Evolutionary conservation across 2,888 invertebrate genomes (phyloP), one percentile per base, ranked within the genome.

Genomic region (Fragum fragum): DNA sequence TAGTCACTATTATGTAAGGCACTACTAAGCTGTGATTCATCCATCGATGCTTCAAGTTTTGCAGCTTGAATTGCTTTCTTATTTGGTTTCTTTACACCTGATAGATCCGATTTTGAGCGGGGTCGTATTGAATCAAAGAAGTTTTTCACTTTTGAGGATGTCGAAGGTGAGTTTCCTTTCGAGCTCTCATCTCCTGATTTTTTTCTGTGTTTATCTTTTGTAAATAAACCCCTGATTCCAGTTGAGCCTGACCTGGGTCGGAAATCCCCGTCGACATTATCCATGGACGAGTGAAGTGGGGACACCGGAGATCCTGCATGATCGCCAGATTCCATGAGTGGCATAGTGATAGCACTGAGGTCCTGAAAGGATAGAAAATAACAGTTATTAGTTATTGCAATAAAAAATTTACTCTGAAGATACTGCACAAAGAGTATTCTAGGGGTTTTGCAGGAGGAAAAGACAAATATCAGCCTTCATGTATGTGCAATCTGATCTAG

Each of bases 291-390:
- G 39, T 81, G 72, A 26, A 71, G 63, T 18, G 68, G 73, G 6
- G 84, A 77, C 21, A 69, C 29, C n/a, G 82, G 76, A 1, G 83
- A 77, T 6, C 69, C 72, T 0, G 85, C 76, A 57, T 69, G 70
- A 66, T 79, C 79, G 1, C 79, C 85, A 2, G 88, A 79, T 57
- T 92, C 92, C 87, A 92, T 83, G 36, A 92, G 83, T 2, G 92
- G 92, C 93, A 94, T 93, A 28, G 93, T 93, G 86, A 93, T 93
- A 76, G 93, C 91, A 88, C 93, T 93, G 74, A 94, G 86, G 76
- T 94, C 94, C 93, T 94, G 91, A 68, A 63, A 61, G 16, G 29
- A 61, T 14, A 61, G 11, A 61, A 61, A 29, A 59, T 59, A 14
- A 26, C 9, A 0, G 16, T 26, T 52, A n/a, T n/a, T n/a, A n/a